Evolutionary conservation across 2,888 invertebrate species (phyloP), one percentile per base, ranked within the genome.

Genomic region (Folsomia candida): DNA sequence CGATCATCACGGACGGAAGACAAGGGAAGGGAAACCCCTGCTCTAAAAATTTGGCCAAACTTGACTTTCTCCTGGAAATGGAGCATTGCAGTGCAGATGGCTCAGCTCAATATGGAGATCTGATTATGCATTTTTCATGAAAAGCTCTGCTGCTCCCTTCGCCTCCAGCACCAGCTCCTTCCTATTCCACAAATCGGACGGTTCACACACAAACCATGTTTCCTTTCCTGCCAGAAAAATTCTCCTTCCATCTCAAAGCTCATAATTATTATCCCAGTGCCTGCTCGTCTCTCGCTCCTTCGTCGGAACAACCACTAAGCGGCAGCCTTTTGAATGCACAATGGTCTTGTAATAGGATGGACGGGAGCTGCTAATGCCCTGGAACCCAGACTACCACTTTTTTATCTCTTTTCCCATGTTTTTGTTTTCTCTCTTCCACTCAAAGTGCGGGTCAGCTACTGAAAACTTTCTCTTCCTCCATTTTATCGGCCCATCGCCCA

Each of bases 61-160:
- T 54, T 54, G 22, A 54, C 54, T 54, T 54, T 54, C 6, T 54
- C 18, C 18, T 20, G 54, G 20, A 14, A 54, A 22, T 4, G 54
- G 6, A 54, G 54, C 54, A 54, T 54, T 54, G 20, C 28, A 28
- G 26, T 26, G 61, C 61, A 61, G 61, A 61, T 26, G 28, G 61
- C 29, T 54, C 61, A 28, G 28, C 25, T 18, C 28, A 28, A 28
- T 28, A 61, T 61, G 61, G 27, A 61, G 28, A 61, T 61, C 61
- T 61, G 61, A 61, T 61, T 61, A 61, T 61, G 61, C 61, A 61
- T 61, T 61, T 61, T 61, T 61, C 61, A 61, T 61, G 61, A 61
- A 61, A 61, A 11, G 60, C 60, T 24, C 60, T 20, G 25, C 60
- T 47, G n/a, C n/a, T n/a, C 37, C 37, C 37, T 37, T 37, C 14